Base-by-base conservation (phyloP, 2,888 invertebrate species). In the Strigamia transsilvanica region DNA sequence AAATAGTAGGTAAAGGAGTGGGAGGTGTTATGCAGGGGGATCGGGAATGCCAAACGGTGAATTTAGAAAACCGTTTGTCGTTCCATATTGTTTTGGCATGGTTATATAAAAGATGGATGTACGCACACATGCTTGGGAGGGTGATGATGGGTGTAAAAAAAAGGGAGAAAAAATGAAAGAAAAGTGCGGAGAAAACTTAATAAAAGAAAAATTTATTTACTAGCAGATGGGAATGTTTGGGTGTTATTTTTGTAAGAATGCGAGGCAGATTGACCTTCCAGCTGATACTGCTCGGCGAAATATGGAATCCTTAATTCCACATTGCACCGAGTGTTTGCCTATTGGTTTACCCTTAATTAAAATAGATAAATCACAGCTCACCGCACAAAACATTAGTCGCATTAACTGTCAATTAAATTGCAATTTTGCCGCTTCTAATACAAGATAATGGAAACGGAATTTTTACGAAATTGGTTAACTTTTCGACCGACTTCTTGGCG, bases 151-250 rank as follows among this genome's bases (percentile, higher is more conserved):
- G 46, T 46, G 46, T 46, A 15, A 18, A 56, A 18, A 56, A 21
- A 21, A 21, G 9, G 56, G n/a, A 56, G 18, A 56, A 56, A 56
- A 56, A 56, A 56, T n/a, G 56, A 18, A 56, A 56, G 38, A 38
- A 56, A 56, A 56, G 18, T 56, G 56, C 18, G 56, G 56, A 77
- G 78, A 32, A 77, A 38, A 77, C 78, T 77, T 77, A 38, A 77
- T 38, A 38, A 77, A 77, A 32, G 78, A 77, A 77, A 32, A 77
- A 77, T 77, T 77, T 77, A 77, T 77, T 38, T 38, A 77, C 78
- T 38, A 77, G 78, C 78, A 77, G n/a, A 77, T 77, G 78, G 78
- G 56, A 56, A 56, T 56, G 56, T 56, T 56, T 56, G 56, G 56
- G 56, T 56, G 56, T 56, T 56, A 56, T 56, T 56, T 56, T 56